Evolutionary conservation across 2,888 invertebrate species (phyloP).

Genomic region (Globia sparganii): DNA sequence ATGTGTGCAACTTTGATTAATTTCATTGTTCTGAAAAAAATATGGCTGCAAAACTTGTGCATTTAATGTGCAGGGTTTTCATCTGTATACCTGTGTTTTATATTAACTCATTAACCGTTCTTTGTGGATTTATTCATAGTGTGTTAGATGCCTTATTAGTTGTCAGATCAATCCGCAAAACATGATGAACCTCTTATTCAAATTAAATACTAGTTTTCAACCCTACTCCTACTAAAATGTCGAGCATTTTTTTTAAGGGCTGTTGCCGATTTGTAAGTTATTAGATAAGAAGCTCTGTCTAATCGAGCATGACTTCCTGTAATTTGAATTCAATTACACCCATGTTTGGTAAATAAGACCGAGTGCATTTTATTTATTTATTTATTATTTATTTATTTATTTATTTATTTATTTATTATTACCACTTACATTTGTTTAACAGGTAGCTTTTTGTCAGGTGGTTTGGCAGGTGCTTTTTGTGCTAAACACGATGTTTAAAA

Average conservation of each 20-base stretch:
- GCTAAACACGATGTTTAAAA: background rate
- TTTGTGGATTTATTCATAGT: background rate
- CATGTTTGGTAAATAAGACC: background rate
- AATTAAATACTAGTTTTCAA: background rate
- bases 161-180: background rate
- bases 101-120: too few species aligned
- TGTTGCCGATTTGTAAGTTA: background rate
- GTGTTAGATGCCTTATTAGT: background rate
- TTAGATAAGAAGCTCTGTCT: background rate
- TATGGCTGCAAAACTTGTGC: background rate
- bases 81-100: background rate
- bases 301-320: conserved; percentile 5
- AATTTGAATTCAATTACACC: background rate
- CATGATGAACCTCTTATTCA: background rate
- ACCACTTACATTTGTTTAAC: too few species aligned
- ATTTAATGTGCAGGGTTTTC: background rate
- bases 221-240: background rate
- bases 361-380: too few species aligned
- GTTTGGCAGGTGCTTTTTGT: too few species aligned
- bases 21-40: background rate
- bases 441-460: too few species aligned
- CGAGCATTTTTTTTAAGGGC: too few species aligned
- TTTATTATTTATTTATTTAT: too few species aligned
- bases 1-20: background rate
- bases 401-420: too few species aligned